Conservation (phyloP, 2,888 invertebrate species). For the Spisula solida region DNA sequence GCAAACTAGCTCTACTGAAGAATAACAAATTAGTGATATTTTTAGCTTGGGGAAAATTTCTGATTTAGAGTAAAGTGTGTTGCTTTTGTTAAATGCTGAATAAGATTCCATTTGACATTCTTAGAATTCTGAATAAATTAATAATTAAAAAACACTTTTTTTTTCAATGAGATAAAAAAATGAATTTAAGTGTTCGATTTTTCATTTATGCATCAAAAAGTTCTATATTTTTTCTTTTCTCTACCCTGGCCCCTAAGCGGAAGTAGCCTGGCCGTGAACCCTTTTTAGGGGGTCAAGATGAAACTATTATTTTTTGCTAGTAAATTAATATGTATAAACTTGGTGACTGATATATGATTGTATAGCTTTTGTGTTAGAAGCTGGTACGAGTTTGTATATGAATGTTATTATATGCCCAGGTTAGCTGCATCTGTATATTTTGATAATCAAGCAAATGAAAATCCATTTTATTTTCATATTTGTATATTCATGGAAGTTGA, state of each 20-base stretch:
- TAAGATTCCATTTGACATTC: neutral
- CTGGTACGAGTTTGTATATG: neutral
- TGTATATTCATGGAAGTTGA: conserved; percentile 14
- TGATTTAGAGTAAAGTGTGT: neutral
- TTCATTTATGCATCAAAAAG: neutral
- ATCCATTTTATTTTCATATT: conserved; percentile 19
- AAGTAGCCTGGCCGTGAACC: too few relatives aligned
- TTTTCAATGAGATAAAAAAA: neutral
- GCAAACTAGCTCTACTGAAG: too few relatives aligned
- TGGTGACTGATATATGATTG: neutral
- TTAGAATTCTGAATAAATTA: neutral
- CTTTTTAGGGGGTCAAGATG: neutral
- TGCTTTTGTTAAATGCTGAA: neutral
- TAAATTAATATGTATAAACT: neutral
- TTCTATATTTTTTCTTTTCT: neutral
- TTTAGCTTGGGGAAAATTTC: too few relatives aligned
- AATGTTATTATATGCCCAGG: neutral
- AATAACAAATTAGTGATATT: too few relatives aligned
- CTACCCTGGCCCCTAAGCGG: too few relatives aligned
- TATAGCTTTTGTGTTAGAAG: neutral
- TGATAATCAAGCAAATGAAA: conserved; percentile 10
- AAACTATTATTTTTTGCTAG: neutral
- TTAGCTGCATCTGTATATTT: conserved; percentile 17
- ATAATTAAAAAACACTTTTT: neutral
- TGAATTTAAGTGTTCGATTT: neutral